phyloP scores from a whole-genome alignment of 2,888 invertebrate species.

The Atethmia centrago region DNA sequence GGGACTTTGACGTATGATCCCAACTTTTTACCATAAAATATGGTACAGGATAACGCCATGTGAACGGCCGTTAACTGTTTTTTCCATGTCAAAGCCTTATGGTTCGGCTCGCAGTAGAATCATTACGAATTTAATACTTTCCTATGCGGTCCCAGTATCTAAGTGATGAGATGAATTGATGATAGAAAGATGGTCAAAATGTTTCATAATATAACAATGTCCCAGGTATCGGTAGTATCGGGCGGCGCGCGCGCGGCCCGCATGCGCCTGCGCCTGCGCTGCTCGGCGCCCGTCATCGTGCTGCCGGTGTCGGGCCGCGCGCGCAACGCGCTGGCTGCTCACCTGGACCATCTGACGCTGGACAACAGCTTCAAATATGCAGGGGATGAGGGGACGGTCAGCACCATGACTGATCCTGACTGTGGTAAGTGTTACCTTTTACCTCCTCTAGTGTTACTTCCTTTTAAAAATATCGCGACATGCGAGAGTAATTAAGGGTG shows the following conservation, averaged over 20 bases:
- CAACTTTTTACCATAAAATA: neutral
- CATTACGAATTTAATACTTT: neutral
- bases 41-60: neutral
- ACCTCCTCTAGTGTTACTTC: neutral
- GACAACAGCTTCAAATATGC: constrained; percentile 94
- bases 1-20: neutral
- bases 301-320: constrained; percentile 96
- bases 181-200: too few relatives aligned
- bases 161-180: neutral
- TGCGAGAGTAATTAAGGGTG: neutral
- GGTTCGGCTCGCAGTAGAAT: neutral
- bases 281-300: constrained; percentile 95
- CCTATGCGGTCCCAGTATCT: neutral
- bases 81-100: neutral
- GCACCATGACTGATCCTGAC: constrained; percentile 81
- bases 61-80: neutral
- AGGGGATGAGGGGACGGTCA: constrained; percentile 89
- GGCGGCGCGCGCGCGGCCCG: constrained; percentile 67
- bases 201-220: neutral
- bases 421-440: constrained; percentile 69
- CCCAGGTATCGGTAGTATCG: constrained; percentile 62
- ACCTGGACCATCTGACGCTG: constrained; percentile 94
- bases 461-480: neutral
- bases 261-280: constrained; percentile 88
- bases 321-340: constrained; percentile 94